A percentile compares a stretch with the other conserved stretches of the same genome.
These are phyloP conservation scores for Eidolon dupreanum DNA, from an alignment of 2,797 vertebrate genomes.

Conservation along the genomic window DNA sequence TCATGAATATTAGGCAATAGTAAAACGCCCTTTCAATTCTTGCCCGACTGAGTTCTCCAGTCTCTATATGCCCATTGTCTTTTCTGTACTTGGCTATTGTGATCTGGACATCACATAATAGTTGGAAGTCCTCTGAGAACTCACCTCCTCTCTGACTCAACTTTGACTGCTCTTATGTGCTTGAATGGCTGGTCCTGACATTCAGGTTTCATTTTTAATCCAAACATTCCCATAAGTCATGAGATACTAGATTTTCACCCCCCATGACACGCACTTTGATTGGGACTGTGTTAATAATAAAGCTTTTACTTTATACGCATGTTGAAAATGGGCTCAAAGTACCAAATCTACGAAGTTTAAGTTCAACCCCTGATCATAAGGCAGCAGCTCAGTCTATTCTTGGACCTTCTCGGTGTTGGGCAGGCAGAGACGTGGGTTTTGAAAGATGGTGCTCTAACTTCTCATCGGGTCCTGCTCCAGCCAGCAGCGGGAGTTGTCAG, in stretches of 20 bases:
- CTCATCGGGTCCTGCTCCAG: constrained; percentile 31
- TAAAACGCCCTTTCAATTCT: background rate
- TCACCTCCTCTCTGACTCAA: background rate
- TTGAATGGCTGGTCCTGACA: background rate
- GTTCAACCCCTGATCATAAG: background rate
- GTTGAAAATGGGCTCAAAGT: background rate
- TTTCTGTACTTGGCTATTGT: constrained; percentile 1
- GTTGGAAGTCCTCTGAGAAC: background rate
- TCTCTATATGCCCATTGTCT: background rate
- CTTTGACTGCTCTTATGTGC: background rate
- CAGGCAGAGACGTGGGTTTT: background rate
- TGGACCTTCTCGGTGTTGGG: background rate
- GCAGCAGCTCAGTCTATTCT: background rate
- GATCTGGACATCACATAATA: background rate
- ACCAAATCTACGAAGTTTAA: background rate
- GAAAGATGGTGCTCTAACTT: background rate
- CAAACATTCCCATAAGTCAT: background rate
- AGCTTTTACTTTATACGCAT: background rate
- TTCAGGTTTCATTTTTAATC: constrained; percentile 20
- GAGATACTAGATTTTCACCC: background rate
- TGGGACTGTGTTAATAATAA: background rate
- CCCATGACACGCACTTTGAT: background rate
- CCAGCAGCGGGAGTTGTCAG: constrained; percentile 67
- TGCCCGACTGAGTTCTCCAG: background rate
- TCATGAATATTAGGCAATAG: background rate